Base-by-base conservation (phyloP, 2,888 invertebrate genomes). In the Thera obeliscata region DNA sequence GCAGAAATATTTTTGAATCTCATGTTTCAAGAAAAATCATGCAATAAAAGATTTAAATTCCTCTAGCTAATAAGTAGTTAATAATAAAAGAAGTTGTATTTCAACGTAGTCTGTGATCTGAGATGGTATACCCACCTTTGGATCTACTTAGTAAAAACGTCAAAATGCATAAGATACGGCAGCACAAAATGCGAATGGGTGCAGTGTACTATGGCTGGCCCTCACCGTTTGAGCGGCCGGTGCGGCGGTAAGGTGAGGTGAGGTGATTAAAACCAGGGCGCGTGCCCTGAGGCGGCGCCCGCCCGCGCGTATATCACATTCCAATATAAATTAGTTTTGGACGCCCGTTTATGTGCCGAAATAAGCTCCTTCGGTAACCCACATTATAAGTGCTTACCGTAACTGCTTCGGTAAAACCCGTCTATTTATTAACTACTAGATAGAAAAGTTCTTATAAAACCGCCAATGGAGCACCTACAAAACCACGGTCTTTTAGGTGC, bases 301-400 rank as follows among this genome's bases (percentile, higher is more conserved):
- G 83, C 81, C 84, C 86, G 83, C 82, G 86, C 87, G 88, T 91
- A 91, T 88, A 91, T 91, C 91, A 91, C 93, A 93, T 93, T 93
- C 93, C 93, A 86, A 89, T 91, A 90, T 90, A 91, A 93, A 93
- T 93, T 93, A 90, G 90, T 92, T 93, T 91, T 87, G 81, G 86
- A 81, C 80, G 81, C 81, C 80, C 78, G 85, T 85, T 86, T 87
- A 84, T 87, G 85, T 87, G 90, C 89, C 90, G 89, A 90, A 89
- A 90, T 89, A 86, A 86, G 79, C 83, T 83, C 78, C 76, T 76
- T 76, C 79, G 78, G 74, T 83, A 81, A 81, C 82, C 79, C 81
- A 77, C 76, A 79, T 84, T 85, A 88, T 88, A 86, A 87, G 78
- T 76, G 81, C 79, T 85, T 81, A 80, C 76, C 69, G 73, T 81